Conservation (phyloP, 1,140 invertebrate species). For the Drosophila varians region DNA sequence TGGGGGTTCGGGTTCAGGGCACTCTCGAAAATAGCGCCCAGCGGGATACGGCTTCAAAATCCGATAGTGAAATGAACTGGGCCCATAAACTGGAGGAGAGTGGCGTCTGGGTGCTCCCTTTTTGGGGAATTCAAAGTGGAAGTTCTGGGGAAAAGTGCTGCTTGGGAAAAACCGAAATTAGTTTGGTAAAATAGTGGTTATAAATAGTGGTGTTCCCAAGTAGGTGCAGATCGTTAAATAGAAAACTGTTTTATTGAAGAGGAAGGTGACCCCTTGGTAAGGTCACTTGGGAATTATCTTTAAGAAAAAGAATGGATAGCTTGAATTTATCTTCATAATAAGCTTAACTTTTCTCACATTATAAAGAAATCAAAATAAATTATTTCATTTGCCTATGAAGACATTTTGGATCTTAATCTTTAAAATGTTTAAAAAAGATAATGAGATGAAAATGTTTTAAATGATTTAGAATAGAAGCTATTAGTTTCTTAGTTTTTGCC, state of each 20-base stretch:
- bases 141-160: conserved; percentile 14
- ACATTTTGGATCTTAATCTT: background rate
- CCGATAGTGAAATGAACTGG: conserved; percentile 41
- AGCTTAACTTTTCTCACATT: background rate
- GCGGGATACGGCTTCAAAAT: conserved; percentile 33
- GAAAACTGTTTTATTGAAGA: background rate
- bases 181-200: conserved; percentile 6
- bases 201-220: conserved; percentile 1
- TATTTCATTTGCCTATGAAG: background rate
- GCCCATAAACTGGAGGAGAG: background rate
- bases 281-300: background rate
- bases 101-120: background rate
- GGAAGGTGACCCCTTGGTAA: background rate
- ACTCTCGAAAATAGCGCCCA: conserved; percentile 13
- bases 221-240: background rate
- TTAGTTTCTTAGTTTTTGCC: too few relatives aligned
- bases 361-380: background rate
- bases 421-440: background rate
- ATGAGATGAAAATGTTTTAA: too few relatives aligned
- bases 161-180: conserved; percentile 35
- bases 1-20: background rate
- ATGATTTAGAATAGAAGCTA: too few relatives aligned
- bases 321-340: background rate
- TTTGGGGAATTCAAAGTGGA: conserved; percentile 11
- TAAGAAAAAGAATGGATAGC: background rate